Conservation (phyloP, 2,797 vertebrate genomes). For the Propithecus deckenii region DNA sequence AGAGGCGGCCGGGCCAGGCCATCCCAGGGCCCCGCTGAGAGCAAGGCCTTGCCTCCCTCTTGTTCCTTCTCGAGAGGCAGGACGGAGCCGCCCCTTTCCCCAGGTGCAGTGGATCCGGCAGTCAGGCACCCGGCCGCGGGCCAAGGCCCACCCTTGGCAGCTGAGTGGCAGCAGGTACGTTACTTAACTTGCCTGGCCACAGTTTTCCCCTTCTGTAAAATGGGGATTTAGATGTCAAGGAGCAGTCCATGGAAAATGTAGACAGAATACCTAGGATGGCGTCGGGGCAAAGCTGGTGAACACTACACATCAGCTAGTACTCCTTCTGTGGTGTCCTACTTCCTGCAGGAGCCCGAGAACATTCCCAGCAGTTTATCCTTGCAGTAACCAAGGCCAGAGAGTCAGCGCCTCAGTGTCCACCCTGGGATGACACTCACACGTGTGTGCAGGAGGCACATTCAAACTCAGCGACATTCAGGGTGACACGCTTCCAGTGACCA, state of each 20-base stretch:
- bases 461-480: neutral
- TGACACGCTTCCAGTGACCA: neutral
- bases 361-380: neutral
- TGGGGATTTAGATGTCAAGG: neutral
- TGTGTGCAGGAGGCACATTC: neutral
- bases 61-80: neutral
- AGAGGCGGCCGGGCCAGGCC: constrained; percentile 62
- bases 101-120: neutral
- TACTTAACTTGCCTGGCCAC: neutral
- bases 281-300: neutral
- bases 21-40: neutral
- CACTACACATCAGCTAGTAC: fast-evolving
- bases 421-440: fast-evolving
- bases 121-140: fast-evolving
- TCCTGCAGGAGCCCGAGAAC: fast-evolving
- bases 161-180: neutral
- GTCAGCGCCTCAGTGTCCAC: fast-evolving
- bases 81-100: neutral
- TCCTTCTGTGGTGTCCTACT: neutral
- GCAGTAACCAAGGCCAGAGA: neutral
- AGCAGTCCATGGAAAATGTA: neutral
- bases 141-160: neutral
- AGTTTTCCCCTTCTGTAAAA: neutral
- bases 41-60: neutral
- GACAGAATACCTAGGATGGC: neutral